Base-by-base conservation (phyloP, 2,113 vertebrate genomes). In the Lampris megalopsis region DNA sequence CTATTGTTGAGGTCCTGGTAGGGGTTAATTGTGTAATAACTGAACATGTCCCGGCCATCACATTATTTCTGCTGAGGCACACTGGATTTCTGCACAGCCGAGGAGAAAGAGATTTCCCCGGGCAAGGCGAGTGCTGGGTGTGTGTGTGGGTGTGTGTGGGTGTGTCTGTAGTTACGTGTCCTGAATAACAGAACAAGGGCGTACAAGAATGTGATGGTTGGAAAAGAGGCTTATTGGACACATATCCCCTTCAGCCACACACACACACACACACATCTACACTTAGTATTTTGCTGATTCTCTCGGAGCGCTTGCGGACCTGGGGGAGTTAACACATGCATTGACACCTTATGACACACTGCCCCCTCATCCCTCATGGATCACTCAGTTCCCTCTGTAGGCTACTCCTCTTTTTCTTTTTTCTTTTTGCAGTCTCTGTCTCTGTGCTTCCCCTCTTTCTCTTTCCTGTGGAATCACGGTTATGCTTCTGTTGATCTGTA, bases 11-110 rank as follows among this genome's bases (percentile, higher is more conserved):
- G 77, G 72, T 60, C 68, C 53, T 38, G 3, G 59, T 68, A 50
- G 61, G 48, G 69, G 56, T 84, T 80, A 80, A 84, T 84, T 80
- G 77, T 69, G 53, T 84, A 69, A 77, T 69, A 84, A 68, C 59
- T 56, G 63, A 80, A 73, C 77, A 76, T 68, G 63, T 58, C 38
- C 9, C 7, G 50, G 38, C 56, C 8, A 50, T 66, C 64, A 73
- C 73, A 64, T 59, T 41, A 38, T 77, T 84, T 74, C 78, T 77
- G 82, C 82, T 81, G 78, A 73, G 73, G 64, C 73, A 65, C 45
- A 49, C 72, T 61, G 69, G 63, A 58, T 65, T 82, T 50, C 60
- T 59, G n/a, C 71, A 75, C 75, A 48, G 68, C 63, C 45, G 63
- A 2, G 48, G 8, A 50, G 56, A 60, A 52, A 63, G 50, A 42